Evolutionary conservation across 2,113 vertebrate species (phyloP).

Genomic region (Lophotis ruficrista): DNA sequence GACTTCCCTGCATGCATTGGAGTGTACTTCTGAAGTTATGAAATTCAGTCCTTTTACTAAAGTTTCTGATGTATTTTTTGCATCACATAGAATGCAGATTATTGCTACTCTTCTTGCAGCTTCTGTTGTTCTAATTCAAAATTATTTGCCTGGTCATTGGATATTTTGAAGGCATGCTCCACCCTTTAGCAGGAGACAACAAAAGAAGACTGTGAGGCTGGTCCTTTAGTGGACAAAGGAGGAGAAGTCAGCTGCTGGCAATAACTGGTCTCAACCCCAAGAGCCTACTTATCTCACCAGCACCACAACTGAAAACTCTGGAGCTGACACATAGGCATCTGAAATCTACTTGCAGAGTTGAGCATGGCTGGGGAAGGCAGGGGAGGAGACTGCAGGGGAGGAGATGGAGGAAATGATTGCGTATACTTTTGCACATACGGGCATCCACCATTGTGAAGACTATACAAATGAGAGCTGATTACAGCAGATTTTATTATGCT

Average conservation of each 20-base stretch:
- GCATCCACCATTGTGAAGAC: not conserved
- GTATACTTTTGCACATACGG: not conserved
- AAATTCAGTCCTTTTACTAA: not conserved
- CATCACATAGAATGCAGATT: not conserved
- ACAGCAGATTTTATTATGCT: not conserved
- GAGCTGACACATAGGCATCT: not conserved
- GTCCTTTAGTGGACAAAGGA: not conserved
- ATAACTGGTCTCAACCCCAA: not conserved
- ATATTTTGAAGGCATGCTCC: not conserved
- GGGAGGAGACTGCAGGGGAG: fast-evolving
- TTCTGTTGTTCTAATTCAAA: not conserved
- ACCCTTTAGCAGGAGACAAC: not conserved
- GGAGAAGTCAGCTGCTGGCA: not conserved
- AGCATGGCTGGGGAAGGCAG: not conserved
- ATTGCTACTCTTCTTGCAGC: not conserved
- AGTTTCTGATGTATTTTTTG: not conserved
- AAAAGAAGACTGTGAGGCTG: not conserved
- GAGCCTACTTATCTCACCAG: not conserved
- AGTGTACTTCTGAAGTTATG: not conserved
- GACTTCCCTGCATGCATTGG: not conserved
- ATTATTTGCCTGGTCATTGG: not conserved
- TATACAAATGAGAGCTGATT: not conserved
- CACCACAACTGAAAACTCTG: not conserved
- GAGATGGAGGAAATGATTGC: not conserved
- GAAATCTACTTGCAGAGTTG: not conserved